Evolutionary conservation across 1,140 invertebrate genomes (phyloP).

Genomic region (Drosophila carrolli): DNA sequence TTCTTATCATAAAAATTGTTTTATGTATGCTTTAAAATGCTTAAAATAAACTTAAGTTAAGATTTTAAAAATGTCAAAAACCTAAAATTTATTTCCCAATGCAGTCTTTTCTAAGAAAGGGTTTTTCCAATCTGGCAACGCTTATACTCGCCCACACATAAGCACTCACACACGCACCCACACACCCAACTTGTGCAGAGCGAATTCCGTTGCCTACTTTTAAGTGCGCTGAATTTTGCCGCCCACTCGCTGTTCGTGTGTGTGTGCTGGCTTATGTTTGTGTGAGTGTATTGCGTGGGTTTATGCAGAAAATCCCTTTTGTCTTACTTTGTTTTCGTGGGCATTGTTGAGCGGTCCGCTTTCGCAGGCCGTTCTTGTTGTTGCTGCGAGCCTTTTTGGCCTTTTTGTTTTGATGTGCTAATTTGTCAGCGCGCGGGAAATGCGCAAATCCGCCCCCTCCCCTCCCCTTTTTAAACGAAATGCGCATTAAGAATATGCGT

Average conservation of each 20-base stretch:
- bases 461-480: conserved; percentile 21
- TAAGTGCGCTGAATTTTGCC: conserved; percentile 42
- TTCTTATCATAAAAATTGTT: too few relatives aligned
- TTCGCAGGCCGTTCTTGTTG: conserved; percentile 5
- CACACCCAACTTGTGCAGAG: conserved; percentile 6
- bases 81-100: too few relatives aligned
- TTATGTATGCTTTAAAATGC: too few relatives aligned
- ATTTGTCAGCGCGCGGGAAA: conserved; percentile 64
- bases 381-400: conserved; percentile 32
- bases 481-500: conserved; percentile 74
- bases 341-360: conserved; percentile 49
- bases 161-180: conserved; percentile 4
- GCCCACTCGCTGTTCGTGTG: conserved; percentile 22
- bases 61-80: too few relatives aligned
- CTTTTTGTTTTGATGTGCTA: conserved; percentile 80
- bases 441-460: conserved; percentile 31
- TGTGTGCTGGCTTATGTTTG: conserved; percentile 11
- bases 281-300: conserved; percentile 40
- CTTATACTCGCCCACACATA: conserved; percentile 42
- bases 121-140: conserved; percentile 51
- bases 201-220: conserved; percentile 52
- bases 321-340: conserved; percentile 56
- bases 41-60: too few relatives aligned
- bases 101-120: too few relatives aligned
- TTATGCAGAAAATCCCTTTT: conserved; percentile 66